Evolutionary conservation across 92 coral and sea anemone species (phyloP).

Genomic region (Isaurus tuberculatus): DNA sequence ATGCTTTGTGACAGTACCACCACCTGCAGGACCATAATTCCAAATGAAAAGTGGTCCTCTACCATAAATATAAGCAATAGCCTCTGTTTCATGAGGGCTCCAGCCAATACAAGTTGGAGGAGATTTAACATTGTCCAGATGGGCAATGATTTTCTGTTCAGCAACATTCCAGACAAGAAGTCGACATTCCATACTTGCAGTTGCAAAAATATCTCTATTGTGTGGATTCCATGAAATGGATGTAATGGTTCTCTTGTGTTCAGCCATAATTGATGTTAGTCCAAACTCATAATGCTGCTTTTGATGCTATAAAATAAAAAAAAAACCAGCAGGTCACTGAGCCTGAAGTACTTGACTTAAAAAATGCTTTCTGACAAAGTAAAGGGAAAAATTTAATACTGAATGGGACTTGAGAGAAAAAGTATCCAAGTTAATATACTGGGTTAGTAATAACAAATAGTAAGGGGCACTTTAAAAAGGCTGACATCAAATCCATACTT

Average conservation of each 20-base stretch:
- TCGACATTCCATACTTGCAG: conserved; percentile 82
- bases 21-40: conserved; percentile 72
- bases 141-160: conserved; percentile 73
- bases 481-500: too few relatives aligned
- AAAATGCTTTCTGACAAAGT: too few relatives aligned
- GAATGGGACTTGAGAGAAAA: too few relatives aligned
- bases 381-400: too few relatives aligned
- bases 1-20: conserved; percentile 68
- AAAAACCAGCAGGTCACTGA: not conserved
- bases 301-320: conserved; percentile 65
- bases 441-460: too few relatives aligned
- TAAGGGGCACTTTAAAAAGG: too few relatives aligned
- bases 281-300: conserved; percentile 81
- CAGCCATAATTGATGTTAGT: conserved; percentile 83
- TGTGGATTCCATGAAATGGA: conserved; percentile 89
- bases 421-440: too few relatives aligned
- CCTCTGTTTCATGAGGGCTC: conserved; percentile 81
- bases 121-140: conserved; percentile 70
- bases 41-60: conserved; percentile 90
- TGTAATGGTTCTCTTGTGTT: conserved; percentile 94
- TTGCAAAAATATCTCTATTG: conserved; percentile 83
- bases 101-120: conserved; percentile 83
- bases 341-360: not conserved
- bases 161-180: conserved; percentile 88
- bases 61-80: conserved; percentile 83